Conservation (phyloP, 2,797 vertebrate genomes). For the Onychomys leucogaster region DNA sequence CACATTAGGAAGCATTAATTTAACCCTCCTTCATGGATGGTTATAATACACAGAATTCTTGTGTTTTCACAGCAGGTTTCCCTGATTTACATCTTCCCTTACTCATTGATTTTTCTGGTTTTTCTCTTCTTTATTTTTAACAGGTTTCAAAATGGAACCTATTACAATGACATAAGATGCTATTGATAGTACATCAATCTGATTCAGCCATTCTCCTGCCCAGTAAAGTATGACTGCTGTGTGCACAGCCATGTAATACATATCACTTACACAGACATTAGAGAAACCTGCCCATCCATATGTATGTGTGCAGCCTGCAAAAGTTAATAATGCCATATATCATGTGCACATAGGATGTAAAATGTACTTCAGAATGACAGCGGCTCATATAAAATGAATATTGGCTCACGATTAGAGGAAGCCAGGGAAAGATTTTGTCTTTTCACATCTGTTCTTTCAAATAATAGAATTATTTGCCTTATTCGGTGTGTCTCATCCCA, state of each 20-base stretch:
- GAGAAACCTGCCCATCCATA: slow-evolving; percentile 76
- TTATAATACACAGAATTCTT: neutral
- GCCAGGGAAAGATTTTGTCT: slow-evolving; percentile 64
- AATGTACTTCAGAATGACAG: slow-evolving; percentile 70
- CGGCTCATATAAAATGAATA: slow-evolving; percentile 69
- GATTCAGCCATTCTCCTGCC: slow-evolving; percentile 66
- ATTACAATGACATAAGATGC: slow-evolving; percentile 64
- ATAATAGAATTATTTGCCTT: slow-evolving; percentile 64
- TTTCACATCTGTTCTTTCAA: slow-evolving; percentile 64
- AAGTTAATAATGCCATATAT: slow-evolving; percentile 79
- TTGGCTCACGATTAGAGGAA: slow-evolving; percentile 42
- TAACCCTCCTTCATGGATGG: slow-evolving; percentile 24
- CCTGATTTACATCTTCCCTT: slow-evolving; percentile 46
- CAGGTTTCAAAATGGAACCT: slow-evolving; percentile 71
- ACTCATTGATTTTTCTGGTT: slow-evolving; percentile 61
- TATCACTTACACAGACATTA: slow-evolving; percentile 66
- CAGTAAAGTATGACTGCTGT: slow-evolving; percentile 74
- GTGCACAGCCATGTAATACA: slow-evolving; percentile 70
- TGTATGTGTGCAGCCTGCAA: slow-evolving; percentile 76
- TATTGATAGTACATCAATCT: slow-evolving; percentile 67
- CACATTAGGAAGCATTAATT: neutral
- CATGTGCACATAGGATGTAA: slow-evolving; percentile 65
- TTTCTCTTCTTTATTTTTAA: slow-evolving; percentile 72
- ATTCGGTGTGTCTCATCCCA: slow-evolving; percentile 11
- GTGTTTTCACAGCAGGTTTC: slow-evolving; percentile 47